Evolutionary conservation across 2,797 vertebrate species (phyloP).

Genomic region (Clarias platycephalus): DNA sequence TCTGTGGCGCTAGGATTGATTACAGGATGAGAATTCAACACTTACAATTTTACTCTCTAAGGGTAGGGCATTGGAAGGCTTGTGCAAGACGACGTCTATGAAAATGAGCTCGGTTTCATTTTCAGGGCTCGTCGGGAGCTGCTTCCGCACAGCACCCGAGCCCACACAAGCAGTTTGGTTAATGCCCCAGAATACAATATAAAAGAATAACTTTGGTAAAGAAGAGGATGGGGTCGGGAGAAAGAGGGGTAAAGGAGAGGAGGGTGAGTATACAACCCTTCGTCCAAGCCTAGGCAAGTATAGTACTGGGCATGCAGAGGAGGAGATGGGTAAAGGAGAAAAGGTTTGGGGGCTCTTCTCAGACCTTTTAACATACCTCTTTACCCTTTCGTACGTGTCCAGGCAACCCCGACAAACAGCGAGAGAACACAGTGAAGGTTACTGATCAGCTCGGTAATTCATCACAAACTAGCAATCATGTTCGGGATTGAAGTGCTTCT

Average conservation of each 20-base stretch:
- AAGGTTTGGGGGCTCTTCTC: constrained; percentile 68
- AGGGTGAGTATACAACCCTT: constrained; percentile 20
- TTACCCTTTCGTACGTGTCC: constrained; percentile 94
- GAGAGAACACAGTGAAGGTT: constrained; percentile 88
- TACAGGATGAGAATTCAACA: constrained; percentile 36
- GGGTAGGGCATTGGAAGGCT: constrained; percentile 59
- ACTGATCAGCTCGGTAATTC: constrained; percentile 59
- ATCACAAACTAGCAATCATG: constrained; percentile 31
- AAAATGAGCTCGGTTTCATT: constrained; percentile 74
- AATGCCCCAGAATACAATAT: constrained; percentile 71
- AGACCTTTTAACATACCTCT: constrained; percentile 92
- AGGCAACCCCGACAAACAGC: constrained; percentile 85
- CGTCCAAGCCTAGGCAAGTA: constrained; percentile 8
- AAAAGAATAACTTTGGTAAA: neutral
- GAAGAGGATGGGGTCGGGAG: constrained; percentile 70
- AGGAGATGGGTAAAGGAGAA: constrained; percentile 34
- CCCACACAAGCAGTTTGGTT: constrained; percentile 75
- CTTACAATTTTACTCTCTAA: constrained; percentile 24
- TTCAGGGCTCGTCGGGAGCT: constrained; percentile 74
- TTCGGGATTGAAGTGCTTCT: neutral
- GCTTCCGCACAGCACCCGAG: constrained; percentile 61
- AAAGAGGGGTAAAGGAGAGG: constrained; percentile 59
- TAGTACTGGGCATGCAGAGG: constrained; percentile 62
- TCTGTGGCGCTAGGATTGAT: neutral
- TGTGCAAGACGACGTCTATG: constrained; percentile 48